Conservation (phyloP, 1,140 invertebrate genomes). For the Cyclina sinensis region DNA sequence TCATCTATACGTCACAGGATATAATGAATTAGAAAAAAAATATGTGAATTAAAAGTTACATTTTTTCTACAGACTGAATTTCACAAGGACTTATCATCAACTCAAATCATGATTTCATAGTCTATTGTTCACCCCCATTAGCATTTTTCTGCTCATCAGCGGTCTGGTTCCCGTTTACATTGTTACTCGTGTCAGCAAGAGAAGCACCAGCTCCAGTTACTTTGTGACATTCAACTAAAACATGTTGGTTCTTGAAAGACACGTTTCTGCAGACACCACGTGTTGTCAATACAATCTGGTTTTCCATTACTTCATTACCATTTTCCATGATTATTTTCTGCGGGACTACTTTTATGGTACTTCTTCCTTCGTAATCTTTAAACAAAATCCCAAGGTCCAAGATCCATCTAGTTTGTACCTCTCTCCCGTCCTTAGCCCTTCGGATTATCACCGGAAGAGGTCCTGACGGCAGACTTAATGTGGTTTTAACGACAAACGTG, state of each 20-base stretch:
- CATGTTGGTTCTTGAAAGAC: slow-evolving; percentile 61
- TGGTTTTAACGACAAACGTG: slow-evolving; percentile 56
- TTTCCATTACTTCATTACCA: not conserved
- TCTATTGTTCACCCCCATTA: no score
- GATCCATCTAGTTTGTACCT: slow-evolving; percentile 17
- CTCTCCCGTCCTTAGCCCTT: slow-evolving; percentile 48
- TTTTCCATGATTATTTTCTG: not conserved
- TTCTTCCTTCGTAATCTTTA: slow-evolving; percentile 33
- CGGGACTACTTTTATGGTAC: not conserved
- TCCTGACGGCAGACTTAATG: slow-evolving; percentile 26
- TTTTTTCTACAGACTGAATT: no score
- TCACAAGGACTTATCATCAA: no score
- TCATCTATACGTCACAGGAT: no score
- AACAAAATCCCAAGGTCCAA: slow-evolving; percentile 24
- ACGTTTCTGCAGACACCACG: slow-evolving; percentile 55
- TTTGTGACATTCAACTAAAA: slow-evolving; percentile 39
- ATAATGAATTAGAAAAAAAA: no score
- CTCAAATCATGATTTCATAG: no score
- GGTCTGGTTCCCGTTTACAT: not conserved
- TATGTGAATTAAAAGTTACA: no score
- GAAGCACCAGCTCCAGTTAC: not conserved
- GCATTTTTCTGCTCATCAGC: no score
- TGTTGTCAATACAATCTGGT: slow-evolving; percentile 30
- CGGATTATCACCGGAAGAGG: slow-evolving; percentile 36
- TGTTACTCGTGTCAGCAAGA: not conserved